phyloP scores from a whole-genome alignment of 2,797 vertebrate species.

The Halcyon smyrnensis region DNA sequence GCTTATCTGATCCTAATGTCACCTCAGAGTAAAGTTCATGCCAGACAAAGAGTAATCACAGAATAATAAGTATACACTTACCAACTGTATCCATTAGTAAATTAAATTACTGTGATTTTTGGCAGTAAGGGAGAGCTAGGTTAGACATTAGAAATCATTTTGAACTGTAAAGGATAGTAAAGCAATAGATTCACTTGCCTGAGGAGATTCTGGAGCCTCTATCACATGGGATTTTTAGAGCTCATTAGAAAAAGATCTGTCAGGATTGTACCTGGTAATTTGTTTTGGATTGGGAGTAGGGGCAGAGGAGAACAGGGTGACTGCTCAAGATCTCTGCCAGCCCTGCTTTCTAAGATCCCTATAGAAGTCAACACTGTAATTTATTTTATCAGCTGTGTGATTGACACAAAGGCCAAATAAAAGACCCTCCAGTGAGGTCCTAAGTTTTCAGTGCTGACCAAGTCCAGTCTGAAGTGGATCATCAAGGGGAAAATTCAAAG shows the following conservation, averaged over 20 bases:
- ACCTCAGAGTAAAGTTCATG: conserved; percentile 56
- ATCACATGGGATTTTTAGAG: conserved; percentile 19
- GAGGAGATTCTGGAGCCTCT: background rate
- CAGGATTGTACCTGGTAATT: conserved; percentile 20
- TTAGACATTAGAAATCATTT: conserved; percentile 32
- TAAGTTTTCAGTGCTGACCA: background rate
- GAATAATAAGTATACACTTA: conserved; percentile 45
- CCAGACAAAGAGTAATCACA: conserved; percentile 36
- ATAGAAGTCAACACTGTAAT: background rate
- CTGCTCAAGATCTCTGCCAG: background rate
- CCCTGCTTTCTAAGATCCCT: background rate
- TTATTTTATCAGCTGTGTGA: background rate
- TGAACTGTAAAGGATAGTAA: conserved; percentile 16
- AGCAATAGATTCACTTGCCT: conserved; percentile 40
- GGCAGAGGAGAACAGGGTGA: background rate
- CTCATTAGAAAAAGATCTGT: conserved; percentile 25
- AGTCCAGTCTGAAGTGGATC: background rate
- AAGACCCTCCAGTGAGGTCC: background rate
- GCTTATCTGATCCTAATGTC: conserved; percentile 54
- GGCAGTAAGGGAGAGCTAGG: conserved; percentile 31
- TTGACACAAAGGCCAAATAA: background rate
- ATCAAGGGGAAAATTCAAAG: background rate
- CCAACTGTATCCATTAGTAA: conserved; percentile 52
- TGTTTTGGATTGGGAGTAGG: background rate
- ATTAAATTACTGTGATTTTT: conserved; percentile 60